Base-by-base conservation (phyloP, 2,797 vertebrate species). In the Enteromius trimaculatus region DNA sequence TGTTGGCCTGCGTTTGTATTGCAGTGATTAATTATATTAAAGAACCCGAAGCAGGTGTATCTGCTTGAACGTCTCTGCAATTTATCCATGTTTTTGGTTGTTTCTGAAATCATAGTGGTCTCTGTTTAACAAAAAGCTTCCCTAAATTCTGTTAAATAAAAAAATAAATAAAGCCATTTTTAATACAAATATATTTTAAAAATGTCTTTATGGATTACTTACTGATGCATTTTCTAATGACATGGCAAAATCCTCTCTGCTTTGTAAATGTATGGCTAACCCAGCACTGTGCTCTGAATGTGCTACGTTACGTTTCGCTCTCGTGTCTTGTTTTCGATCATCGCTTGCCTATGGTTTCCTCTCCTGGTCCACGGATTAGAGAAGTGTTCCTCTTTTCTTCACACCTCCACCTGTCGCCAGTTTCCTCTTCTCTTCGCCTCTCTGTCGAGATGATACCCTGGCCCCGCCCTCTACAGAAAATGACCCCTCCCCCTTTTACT, bases 401-500 rank as follows among this genome's bases (percentile, higher is more conserved):
- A n/a, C 77, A 17, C 29, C 87, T 79, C 44, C 31, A 60, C 64
- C 65, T 69, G 29, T 81, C 72, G 53, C 64, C 82, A 58, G 44
- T 29, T 79, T 79, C 76, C 53, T 77, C 66, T 84, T 29, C 62
- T 87, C 84, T 87, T 81, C 70, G 51, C 68, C 66, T 83, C 51
- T 82, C 79, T 82, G 58, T 74, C 68, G 51, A 31, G 83, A 77
- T 76, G 86, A 85, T 79, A n/a, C 64, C 60, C 44, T 58, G 84
- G 82, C 62, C 13, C 85, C 62, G 19, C 78, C 93, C 94, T 90
- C 93, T 92, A 88, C 92, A 23, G 60, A 76, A 93, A 95, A 93
- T 97, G 96, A 97, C 92, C 39, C 68, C 81, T 86, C 83, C 87
- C 81, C 87, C 95, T 95, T 96, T 96, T 96, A 94, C 95, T 97